Conservation (phyloP, 2,797 vertebrate genomes). For the Pipistrellus nathusii region DNA sequence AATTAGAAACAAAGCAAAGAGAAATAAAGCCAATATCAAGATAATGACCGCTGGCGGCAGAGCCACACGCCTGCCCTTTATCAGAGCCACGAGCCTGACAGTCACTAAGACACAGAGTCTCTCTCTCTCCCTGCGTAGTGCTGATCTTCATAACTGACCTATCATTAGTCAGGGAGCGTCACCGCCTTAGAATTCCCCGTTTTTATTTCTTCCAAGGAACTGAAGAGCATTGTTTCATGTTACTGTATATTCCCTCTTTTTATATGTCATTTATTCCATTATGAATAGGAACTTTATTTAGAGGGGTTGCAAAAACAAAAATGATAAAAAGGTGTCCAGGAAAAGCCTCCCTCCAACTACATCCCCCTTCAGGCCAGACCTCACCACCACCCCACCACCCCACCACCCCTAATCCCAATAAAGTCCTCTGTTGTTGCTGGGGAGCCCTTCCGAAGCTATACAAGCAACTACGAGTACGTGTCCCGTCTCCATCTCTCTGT, state of each 20-base stretch:
- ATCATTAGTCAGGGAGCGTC: neutral
- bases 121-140: neutral
- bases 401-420: neutral
- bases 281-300: constrained; percentile 42
- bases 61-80: neutral
- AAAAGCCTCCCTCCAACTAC: neutral
- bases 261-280: neutral
- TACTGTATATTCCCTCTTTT: neutral
- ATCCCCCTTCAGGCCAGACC: too few species aligned
- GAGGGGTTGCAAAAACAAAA: neutral
- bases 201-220: neutral
- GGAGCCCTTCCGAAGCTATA: neutral
- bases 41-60: neutral
- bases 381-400: neutral
- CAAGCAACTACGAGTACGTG: neutral
- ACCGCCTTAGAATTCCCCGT: neutral
- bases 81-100: neutral
- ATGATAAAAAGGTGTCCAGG: neutral
- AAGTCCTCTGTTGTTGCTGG: neutral
- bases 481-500: neutral
- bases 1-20: neutral
- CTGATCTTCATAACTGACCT: neutral
- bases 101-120: neutral
- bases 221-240: neutral
- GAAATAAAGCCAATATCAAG: neutral